A percentile compares a stretch with the other conserved stretches of the same genome.
phyloP scores from a whole-genome alignment of 2,888 invertebrate genomes.

The Mylabris sibirica region DNA sequence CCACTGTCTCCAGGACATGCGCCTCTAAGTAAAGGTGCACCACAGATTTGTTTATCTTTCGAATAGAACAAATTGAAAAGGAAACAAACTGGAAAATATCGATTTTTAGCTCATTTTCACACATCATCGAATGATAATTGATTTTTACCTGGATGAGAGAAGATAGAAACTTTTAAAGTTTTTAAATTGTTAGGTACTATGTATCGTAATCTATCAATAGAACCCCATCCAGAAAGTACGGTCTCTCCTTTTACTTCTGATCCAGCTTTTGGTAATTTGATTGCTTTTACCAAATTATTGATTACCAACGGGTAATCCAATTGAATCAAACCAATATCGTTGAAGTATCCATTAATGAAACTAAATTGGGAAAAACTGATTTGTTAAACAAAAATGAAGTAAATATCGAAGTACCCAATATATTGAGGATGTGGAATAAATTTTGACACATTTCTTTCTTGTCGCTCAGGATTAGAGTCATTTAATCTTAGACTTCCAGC shows the following conservation, averaged over 20 bases:
- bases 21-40: constrained; percentile 61
- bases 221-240: background rate
- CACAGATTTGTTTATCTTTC: background rate
- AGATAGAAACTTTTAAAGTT: background rate
- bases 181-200: background rate
- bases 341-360: background rate
- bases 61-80: constrained; percentile 38
- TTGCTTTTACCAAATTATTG: background rate
- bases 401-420: background rate
- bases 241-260: background rate
- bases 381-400: background rate
- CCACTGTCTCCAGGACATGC: constrained; percentile 67
- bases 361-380: background rate
- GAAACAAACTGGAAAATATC: too few relatives aligned
- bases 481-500: background rate
- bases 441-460: background rate
- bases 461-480: background rate
- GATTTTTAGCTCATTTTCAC: too few relatives aligned
- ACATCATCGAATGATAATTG: background rate
- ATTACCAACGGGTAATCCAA: background rate
- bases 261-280: background rate
- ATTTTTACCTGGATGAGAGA: background rate
- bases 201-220: background rate
- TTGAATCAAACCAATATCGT: background rate
- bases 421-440: background rate